Evolutionary conservation across 2,888 invertebrate species (phyloP).

Genomic region (Orchesellides sinensis): DNA sequence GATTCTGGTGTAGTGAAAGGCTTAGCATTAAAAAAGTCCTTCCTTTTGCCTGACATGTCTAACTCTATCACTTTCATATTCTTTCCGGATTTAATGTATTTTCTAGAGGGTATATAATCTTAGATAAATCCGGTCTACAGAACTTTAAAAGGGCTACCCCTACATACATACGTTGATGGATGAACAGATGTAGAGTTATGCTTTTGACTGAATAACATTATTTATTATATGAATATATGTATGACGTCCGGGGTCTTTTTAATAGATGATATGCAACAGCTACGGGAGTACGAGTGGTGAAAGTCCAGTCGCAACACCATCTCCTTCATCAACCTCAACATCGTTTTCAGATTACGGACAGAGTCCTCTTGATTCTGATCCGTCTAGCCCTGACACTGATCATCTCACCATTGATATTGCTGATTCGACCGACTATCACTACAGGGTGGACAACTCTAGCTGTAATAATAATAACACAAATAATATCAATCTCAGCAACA

Average conservation of each 20-base stretch:
- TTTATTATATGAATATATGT: too few species aligned
- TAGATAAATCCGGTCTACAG: slow-evolving; percentile 11
- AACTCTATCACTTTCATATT: slow-evolving; percentile 11
- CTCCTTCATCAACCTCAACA: slow-evolving; percentile 34
- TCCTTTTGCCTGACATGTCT: slow-evolving; percentile 2
- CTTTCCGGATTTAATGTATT: slow-evolving; percentile 41
- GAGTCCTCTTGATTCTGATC: slow-evolving; percentile 1
- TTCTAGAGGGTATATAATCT: slow-evolving; percentile 13
- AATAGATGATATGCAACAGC: slow-evolving; percentile 60
- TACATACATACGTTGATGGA: too few species aligned
- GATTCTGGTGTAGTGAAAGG: slow-evolving; percentile 24
- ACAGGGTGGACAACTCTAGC: slow-evolving; percentile 16
- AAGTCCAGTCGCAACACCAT: slow-evolving; percentile 18
- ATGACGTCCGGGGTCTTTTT: background rate
- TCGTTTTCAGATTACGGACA: slow-evolving; percentile 26
- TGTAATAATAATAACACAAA: slow-evolving; percentile 27
- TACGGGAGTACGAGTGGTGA: slow-evolving; percentile 16
- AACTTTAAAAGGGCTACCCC: background rate
- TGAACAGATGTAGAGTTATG: too few species aligned
- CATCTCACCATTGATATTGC: slow-evolving; percentile 43
- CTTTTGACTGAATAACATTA: background rate
- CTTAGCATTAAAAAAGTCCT: background rate
- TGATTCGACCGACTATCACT: slow-evolving; percentile 33
- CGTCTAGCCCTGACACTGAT: slow-evolving; percentile 24
- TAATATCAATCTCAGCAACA: slow-evolving; percentile 41